phyloP scores from a whole-genome alignment of 2,888 invertebrate genomes.

The Trachelus iudaicus region DNA sequence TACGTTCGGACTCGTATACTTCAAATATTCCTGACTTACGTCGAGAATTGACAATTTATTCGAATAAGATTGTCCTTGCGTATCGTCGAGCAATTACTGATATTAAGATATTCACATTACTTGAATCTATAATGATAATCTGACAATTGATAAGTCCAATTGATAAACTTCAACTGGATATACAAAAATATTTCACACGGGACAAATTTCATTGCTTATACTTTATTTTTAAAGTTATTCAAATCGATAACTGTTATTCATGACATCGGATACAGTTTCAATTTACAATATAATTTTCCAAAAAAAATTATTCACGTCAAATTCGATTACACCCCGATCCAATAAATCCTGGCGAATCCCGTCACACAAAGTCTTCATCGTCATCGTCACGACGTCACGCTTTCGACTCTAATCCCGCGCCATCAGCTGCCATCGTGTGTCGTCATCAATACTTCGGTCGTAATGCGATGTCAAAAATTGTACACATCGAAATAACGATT shows the following conservation, averaged over 20 bases:
- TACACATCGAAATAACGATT: not conserved
- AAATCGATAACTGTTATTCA: not conserved
- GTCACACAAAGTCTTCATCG: slow-evolving; percentile 15
- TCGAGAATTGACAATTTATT: not conserved
- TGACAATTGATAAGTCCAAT: not conserved
- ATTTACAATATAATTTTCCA: not conserved
- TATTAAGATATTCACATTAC: not conserved
- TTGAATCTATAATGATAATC: not conserved
- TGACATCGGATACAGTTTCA: not conserved
- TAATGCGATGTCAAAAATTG: slow-evolving; percentile 19
- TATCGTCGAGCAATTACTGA: not conserved
- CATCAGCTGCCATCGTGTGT: slow-evolving; percentile 29
- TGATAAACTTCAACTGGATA: not conserved
- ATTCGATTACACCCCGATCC: not conserved
- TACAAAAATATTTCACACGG: not conserved
- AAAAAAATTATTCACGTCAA: not conserved
- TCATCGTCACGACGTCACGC: slow-evolving; percentile 37
- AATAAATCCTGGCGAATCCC: not conserved
- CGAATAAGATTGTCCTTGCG: not conserved
- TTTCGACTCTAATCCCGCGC: slow-evolving; percentile 44
- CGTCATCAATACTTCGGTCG: slow-evolving; percentile 29
- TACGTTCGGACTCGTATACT: not conserved
- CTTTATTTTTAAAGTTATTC: not conserved
- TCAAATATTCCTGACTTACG: not conserved
- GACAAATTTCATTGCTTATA: not conserved